phyloP scores from a whole-genome alignment of 2,113 vertebrate species.

The Tachysurus vachellii region DNA sequence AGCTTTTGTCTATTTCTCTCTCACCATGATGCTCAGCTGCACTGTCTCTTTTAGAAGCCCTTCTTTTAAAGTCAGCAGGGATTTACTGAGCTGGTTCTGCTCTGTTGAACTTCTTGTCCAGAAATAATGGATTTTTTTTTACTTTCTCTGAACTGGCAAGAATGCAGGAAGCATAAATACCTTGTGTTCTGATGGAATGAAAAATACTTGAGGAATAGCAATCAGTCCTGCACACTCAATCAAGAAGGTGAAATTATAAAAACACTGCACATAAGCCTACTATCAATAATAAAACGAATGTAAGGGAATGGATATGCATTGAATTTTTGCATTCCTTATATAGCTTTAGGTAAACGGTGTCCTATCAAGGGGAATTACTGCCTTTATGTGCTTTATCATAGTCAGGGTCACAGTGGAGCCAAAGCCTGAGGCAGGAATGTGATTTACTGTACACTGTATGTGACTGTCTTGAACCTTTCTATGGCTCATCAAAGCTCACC shows the following conservation, averaged over 20 bases:
- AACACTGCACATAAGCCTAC: background rate
- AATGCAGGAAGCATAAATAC: conserved; percentile 15
- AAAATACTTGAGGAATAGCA: conserved; percentile 30
- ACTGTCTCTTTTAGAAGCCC: conserved; percentile 18
- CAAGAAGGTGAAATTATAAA: background rate
- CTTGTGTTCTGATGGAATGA: background rate
- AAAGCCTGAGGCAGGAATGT: no score
- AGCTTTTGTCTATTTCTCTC: background rate
- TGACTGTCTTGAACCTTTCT: no score
- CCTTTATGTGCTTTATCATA: no score
- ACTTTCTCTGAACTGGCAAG: conserved; percentile 24
- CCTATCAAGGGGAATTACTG: no score
- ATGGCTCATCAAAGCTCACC: no score
- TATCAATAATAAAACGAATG: background rate
- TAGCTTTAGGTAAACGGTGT: background rate
- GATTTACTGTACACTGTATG: no score
- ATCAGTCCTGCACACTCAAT: conserved; percentile 5
- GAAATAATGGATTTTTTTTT: conserved; percentile 40
- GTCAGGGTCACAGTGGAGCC: no score
- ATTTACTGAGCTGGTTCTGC: conserved; percentile 40
- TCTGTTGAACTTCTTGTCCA: conserved; percentile 40
- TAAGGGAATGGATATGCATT: background rate
- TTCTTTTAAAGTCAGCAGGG: conserved; percentile 25
- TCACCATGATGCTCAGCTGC: background rate
- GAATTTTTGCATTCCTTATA: background rate